Base-by-base conservation (phyloP, 2,888 invertebrate genomes). In the Cryptophagus acutangulus region DNA sequence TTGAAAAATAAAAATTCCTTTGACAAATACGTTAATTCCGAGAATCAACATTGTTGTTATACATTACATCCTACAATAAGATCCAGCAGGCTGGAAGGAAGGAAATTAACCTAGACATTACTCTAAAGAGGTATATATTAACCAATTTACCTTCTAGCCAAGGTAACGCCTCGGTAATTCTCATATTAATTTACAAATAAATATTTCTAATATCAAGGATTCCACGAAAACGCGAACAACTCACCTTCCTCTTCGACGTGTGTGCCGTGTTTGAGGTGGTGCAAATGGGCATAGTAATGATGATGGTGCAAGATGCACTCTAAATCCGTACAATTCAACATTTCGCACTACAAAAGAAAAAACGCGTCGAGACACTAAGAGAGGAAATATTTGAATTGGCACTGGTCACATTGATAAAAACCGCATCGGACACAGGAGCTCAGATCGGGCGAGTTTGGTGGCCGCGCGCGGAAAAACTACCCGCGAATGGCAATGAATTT, bases 281-380 rank as follows among this genome's bases (percentile, higher is more conserved):
- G 81, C 58, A 82, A 74, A 71, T 82, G 82, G 47, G 82, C 81
- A 66, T 82, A 82, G 65, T 82, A 82, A 64, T 82, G 82, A 63
- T 82, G 81, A 65, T 82, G 82, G 70, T 83, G 83, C 65, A 83
- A 71, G 67, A 83, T 82, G 73, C 84, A 84, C 73, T 82, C 82
- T 73, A 82, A 74, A 74, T 83, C 82, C 55, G 82, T 82, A 71
- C 84, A 84, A 72, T 84, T 83, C 72, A 84, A 74, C 84, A 84
- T 84, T 67, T 38, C 51, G 35, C n/a, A 12, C 12, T 20, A 6
- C 20, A 9, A 9, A 8, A 9, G 20, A 20, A 20, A 20, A 20
- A 20, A 6, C 20, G 20, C 20, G 9, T 9, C 6, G 9, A 20
- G 6, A 20, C 6, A 20, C 20, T n/a, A n/a, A n/a, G n/a, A n/a